A percentile compares a stretch with the other conserved stretches of the same genome.
These are phyloP conservation scores for Toxotes jaculatrix DNA, from an alignment of 2,113 vertebrate genomes.

Conservation along the genomic window DNA sequence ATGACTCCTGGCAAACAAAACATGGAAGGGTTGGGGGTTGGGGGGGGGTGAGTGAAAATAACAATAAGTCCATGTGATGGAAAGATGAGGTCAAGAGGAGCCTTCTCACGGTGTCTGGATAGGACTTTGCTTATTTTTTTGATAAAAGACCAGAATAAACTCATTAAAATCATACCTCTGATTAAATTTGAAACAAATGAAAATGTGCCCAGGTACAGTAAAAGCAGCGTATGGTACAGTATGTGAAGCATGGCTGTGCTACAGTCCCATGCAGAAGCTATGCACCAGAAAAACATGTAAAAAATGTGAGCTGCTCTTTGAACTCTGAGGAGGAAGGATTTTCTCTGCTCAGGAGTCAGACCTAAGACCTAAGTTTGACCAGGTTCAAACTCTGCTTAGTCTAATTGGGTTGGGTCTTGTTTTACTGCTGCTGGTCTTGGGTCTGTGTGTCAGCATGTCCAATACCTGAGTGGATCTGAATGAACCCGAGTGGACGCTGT, in stretches of 20 bases:
- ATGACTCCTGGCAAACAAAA: conserved; percentile 91
- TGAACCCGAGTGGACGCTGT: not conserved
- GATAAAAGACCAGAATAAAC: not conserved
- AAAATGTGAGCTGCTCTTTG: not conserved
- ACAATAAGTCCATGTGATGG: conserved; percentile 37
- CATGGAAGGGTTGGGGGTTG: not conserved
- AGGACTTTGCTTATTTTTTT: not conserved
- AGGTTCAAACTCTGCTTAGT: not conserved
- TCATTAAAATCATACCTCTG: not conserved
- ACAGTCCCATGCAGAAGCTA: not conserved
- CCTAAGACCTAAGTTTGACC: not conserved
- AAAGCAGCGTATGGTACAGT: not conserved
- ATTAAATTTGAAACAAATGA: conserved; percentile 10
- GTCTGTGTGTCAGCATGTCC: not conserved
- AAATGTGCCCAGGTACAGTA: not conserved
- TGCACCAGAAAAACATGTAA: not conserved
- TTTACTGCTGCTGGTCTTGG: not conserved
- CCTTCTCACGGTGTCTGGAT: not conserved
- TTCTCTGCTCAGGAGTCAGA: not conserved
- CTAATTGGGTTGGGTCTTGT: not conserved
- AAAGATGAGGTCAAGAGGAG: conserved; percentile 17
- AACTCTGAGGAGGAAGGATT: not conserved
- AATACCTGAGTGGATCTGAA: too few species aligned
- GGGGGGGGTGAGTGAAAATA: conserved; percentile 35
- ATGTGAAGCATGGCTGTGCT: not conserved